These are phyloP conservation scores for Trachelus stipa DNA, from an alignment of 2,888 invertebrate genomes.

Conservation along the genomic window DNA sequence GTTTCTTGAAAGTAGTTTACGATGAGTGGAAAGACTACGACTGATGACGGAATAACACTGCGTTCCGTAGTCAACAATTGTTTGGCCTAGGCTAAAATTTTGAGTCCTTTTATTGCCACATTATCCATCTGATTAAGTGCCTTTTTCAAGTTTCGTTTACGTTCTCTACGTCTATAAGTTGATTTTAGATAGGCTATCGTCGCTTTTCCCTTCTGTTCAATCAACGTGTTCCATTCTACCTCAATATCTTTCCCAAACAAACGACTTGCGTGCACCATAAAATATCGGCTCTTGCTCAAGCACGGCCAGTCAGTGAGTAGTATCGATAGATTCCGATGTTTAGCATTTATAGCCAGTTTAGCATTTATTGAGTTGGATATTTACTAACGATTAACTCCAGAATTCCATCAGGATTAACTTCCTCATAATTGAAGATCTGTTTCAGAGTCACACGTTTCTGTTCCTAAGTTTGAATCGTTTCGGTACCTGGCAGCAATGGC, in stretches of 20 bases:
- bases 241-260: slow-evolving; percentile 11
- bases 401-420: no score
- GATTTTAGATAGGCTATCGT: neutral
- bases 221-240: slow-evolving; percentile 6
- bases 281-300: neutral
- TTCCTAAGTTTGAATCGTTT: no score
- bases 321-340: slow-evolving; percentile 1
- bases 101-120: slow-evolving; percentile 6
- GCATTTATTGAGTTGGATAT: no score
- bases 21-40: slow-evolving; percentile 6
- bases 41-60: neutral
- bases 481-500: no score
- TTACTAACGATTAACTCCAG: no score
- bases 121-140: slow-evolving; percentile 1
- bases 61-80: slow-evolving; percentile 5
- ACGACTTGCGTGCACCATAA: slow-evolving; percentile 3
- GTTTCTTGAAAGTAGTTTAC: slow-evolving; percentile 10
- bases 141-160: slow-evolving; percentile 3
- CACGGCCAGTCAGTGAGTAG: slow-evolving; percentile 9
- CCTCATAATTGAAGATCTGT: no score
- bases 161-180: slow-evolving; percentile 7
- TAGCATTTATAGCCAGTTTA: slow-evolving; percentile 7
- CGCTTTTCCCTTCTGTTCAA: slow-evolving; percentile 11
- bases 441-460: no score
- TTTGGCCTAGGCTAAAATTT: neutral